Percentiles rank a stretch among this genome's conserved stretches.
These are phyloP conservation scores for Anabas testudineus DNA, from an alignment of 2,797 vertebrate species.

Conservation along the genomic window DNA sequence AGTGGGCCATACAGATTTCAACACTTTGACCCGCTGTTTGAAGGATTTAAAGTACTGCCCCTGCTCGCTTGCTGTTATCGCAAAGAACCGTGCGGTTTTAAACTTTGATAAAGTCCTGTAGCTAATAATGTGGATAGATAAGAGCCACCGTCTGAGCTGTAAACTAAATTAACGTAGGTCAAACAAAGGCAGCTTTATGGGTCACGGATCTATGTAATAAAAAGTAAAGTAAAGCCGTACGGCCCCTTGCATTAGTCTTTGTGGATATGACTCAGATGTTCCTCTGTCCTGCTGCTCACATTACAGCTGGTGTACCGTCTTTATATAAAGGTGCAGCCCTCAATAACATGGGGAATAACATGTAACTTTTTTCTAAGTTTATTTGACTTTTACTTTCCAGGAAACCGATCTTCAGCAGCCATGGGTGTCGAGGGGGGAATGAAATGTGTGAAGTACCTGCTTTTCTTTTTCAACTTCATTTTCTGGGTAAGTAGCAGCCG, in stretches of 20 bases:
- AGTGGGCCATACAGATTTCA: not conserved
- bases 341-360: too few species aligned
- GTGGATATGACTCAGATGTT: slow-evolving; percentile 39
- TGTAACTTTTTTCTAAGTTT: too few species aligned
- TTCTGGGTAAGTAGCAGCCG: slow-evolving; percentile 88
- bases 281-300: slow-evolving; percentile 3
- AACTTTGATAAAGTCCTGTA: not conserved
- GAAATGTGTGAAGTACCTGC: slow-evolving; percentile 89
- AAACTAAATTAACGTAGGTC: not conserved
- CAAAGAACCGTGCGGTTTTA: not conserved
- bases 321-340: too few species aligned
- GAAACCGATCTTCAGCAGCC: slow-evolving; percentile 52
- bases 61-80: not conserved
- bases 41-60: too few species aligned
- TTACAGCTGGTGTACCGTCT: slow-evolving; percentile 37
- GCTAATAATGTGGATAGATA: not conserved
- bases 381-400: slow-evolving; percentile 36
- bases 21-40: not conserved
- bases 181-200: not conserved
- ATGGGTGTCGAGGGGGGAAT: slow-evolving; percentile 91
- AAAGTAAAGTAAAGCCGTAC: too few species aligned
- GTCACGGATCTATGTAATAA: not conserved
- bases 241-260: not conserved
- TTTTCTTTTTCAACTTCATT: slow-evolving; percentile 90
- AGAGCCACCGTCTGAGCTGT: not conserved